These are phyloP conservation scores for Myotis findleyi DNA, from an alignment of 2,797 vertebrate genomes.

Conservation along the genomic window DNA sequence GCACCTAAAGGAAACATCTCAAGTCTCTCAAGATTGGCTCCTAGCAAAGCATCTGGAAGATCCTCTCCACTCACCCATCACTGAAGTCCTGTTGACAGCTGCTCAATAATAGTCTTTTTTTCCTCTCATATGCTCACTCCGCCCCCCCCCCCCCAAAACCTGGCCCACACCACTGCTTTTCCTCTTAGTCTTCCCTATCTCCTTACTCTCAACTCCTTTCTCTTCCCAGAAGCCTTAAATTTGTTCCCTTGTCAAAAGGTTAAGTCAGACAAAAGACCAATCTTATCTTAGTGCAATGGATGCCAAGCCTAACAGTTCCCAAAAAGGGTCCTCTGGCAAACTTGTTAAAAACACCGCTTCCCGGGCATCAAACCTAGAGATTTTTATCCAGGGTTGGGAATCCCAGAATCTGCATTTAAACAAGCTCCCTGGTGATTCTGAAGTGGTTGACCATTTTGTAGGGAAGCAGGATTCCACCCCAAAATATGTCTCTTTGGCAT, in stretches of 20 bases:
- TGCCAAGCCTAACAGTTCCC: background rate
- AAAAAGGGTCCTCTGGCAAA: background rate
- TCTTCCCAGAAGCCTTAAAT: background rate
- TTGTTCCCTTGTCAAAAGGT: background rate
- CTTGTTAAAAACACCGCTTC: background rate
- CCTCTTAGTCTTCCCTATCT: background rate
- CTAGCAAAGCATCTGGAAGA: background rate
- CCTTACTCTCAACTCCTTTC: background rate
- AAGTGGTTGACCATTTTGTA: background rate
- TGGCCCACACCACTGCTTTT: background rate
- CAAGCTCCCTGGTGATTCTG: background rate
- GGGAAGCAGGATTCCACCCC: background rate
- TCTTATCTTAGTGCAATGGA: background rate
- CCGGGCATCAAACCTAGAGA: background rate
- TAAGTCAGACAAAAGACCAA: background rate
- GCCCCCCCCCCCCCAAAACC: background rate
- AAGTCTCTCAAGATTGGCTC: background rate
- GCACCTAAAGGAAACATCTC: background rate
- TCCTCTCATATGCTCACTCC: background rate
- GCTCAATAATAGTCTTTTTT: too few species aligned
- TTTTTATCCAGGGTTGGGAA: background rate
- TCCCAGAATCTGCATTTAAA: background rate
- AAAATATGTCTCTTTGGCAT: background rate
- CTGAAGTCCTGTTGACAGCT: background rate
- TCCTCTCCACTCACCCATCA: fast-evolving